These are phyloP conservation scores for Neosilurus hyrtlii DNA, from an alignment of 2,797 vertebrate species.

Conservation along the genomic window DNA sequence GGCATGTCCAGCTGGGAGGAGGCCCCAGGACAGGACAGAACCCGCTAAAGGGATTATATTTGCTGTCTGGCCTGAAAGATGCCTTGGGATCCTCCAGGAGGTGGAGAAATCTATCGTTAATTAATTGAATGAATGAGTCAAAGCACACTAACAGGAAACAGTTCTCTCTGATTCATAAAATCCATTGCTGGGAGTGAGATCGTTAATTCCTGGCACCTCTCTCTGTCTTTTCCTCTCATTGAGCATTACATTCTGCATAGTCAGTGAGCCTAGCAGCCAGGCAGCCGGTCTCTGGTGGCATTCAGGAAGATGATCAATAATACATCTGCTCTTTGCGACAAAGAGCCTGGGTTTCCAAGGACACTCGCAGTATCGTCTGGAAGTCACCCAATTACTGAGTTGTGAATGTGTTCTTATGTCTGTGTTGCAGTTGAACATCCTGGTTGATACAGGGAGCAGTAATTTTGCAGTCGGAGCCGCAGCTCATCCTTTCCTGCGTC, in stretches of 20 bases:
- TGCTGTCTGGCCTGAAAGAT: too few relatives aligned
- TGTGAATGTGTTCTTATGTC: slow-evolving; percentile 22
- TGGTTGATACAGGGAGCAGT: slow-evolving; percentile 98
- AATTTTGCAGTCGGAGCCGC: slow-evolving; percentile 97
- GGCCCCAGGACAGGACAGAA: too few relatives aligned
- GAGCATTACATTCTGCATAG: slow-evolving; percentile 47
- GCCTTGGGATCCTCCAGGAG: too few relatives aligned
- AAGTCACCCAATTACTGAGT: slow-evolving; percentile 4
- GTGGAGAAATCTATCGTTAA: not conserved
- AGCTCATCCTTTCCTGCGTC: slow-evolving; percentile 88
- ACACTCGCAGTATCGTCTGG: slow-evolving; percentile 12
- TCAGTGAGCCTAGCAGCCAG: slow-evolving; percentile 47
- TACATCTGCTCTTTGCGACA: slow-evolving; percentile 64
- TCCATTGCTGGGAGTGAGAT: not conserved
- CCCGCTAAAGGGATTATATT: too few relatives aligned
- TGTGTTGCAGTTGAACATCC: slow-evolving; percentile 85
- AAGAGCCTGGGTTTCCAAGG: slow-evolving; percentile 56
- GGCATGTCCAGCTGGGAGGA: too few relatives aligned
- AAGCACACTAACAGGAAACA: not conserved
- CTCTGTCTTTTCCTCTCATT: slow-evolving; percentile 40
- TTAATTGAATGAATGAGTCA: not conserved
- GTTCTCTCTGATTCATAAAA: not conserved
- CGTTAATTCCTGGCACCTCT: not conserved
- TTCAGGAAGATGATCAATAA: slow-evolving; percentile 67
- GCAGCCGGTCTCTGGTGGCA: slow-evolving; percentile 44